Conservation (phyloP, 1,140 invertebrate species). For the Euwallacea fornicatus region DNA sequence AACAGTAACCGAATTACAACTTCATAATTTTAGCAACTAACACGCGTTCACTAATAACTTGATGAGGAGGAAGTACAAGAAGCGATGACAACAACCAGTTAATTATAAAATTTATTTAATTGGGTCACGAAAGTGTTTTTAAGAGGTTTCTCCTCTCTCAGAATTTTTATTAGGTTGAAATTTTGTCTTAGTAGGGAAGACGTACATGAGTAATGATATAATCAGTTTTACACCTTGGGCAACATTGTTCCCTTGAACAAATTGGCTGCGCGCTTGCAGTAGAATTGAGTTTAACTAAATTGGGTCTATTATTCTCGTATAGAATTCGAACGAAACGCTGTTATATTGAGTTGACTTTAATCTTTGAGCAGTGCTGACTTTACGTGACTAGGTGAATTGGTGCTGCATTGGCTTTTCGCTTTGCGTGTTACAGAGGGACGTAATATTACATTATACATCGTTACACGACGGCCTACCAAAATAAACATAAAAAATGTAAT, state of each 20-base stretch:
- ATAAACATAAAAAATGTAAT: too few species aligned
- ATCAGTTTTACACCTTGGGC: slow-evolving; percentile 3
- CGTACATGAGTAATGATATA: slow-evolving; percentile 6
- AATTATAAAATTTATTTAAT: slow-evolving; percentile 10
- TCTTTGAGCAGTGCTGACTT: too few species aligned
- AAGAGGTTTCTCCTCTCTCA: too few species aligned
- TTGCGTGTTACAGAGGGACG: too few species aligned
- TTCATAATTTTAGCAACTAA: slow-evolving; percentile 12
- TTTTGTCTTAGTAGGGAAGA: neutral
- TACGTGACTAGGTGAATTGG: too few species aligned
- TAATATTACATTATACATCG: too few species aligned
- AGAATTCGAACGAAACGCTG: slow-evolving; percentile 1
- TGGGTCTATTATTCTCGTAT: slow-evolving; percentile 15
- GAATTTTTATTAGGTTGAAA: too few species aligned
- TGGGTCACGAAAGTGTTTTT: neutral
- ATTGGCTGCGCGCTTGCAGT: slow-evolving; percentile 9
- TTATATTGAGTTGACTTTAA: too few species aligned
- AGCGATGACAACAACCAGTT: slow-evolving; percentile 11
- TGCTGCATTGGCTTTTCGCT: too few species aligned
- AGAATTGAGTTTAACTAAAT: slow-evolving; percentile 8
- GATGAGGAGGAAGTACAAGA: neutral
- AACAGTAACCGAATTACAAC: neutral
- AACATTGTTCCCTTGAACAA: slow-evolving; percentile 11
- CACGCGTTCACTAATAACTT: slow-evolving; percentile 11
- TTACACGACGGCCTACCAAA: too few species aligned